Evolutionary conservation across 1,140 invertebrate genomes (phyloP).

Genomic region (Lasaia peninsularis): DNA sequence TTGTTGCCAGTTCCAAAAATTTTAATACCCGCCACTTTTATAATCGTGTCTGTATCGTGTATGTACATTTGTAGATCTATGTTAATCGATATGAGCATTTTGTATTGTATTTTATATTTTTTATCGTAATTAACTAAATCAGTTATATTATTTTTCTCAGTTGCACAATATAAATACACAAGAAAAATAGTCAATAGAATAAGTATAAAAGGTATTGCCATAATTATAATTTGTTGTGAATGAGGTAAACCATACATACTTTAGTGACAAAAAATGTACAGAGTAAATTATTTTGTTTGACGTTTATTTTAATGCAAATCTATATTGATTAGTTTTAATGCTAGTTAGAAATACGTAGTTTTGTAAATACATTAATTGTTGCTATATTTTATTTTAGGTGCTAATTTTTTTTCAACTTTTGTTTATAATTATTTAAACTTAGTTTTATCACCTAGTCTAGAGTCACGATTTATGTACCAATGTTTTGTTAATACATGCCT

Average conservation of each 20-base stretch:
- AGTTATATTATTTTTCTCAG: conserved; percentile 5
- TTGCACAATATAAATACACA: conserved; percentile 23
- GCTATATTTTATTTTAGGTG: conserved; percentile 69
- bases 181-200: conserved; percentile 33
- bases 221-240: conserved; percentile 55
- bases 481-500: conserved; percentile 16
- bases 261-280: conserved; percentile 54
- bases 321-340: conserved; percentile 63
- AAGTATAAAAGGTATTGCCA: conserved; percentile 53
- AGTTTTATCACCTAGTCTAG: conserved; percentile 35
- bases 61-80: conserved; percentile 3
- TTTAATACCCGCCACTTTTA: conserved; percentile 2
- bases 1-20: conserved; percentile 1
- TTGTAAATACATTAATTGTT: conserved; percentile 65
- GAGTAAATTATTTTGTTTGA: conserved; percentile 71
- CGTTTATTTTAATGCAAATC: conserved; percentile 58
- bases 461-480: conserved; percentile 47
- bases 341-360: conserved; percentile 59
- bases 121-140: background rate
- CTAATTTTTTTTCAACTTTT: conserved; percentile 51
- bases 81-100: conserved; percentile 10
- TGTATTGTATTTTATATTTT: background rate
- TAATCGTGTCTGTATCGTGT: conserved; percentile 8
- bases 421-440: conserved; percentile 31
- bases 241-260: conserved; percentile 44